Evolutionary conservation across 2,888 invertebrate species (phyloP).

Genomic region (Chromoteleia sp.): DNA sequence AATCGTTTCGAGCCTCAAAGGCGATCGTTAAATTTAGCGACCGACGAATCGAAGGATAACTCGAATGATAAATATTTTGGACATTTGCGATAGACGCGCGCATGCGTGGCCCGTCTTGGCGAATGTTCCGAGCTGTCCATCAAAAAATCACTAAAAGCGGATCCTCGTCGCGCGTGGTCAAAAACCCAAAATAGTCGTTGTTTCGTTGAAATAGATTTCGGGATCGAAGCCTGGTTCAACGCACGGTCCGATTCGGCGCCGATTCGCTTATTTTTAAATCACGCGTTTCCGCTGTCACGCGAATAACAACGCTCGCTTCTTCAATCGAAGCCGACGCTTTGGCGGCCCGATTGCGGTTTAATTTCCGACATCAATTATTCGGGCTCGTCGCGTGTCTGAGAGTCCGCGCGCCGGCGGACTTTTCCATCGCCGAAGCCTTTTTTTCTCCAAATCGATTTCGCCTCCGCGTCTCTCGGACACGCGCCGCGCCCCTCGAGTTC

Average conservation of each 20-base stretch:
- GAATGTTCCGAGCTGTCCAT: conserved; percentile 32
- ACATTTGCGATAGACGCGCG: conserved; percentile 14
- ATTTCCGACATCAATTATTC: conserved; percentile 35
- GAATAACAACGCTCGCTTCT: neutral
- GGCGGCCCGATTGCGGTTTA: neutral
- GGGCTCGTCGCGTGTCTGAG: conserved; percentile 5
- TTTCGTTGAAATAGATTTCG: conserved; percentile 14
- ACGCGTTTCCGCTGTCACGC: too few relatives aligned
- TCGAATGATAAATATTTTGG: conserved; percentile 29
- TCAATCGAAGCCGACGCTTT: neutral
- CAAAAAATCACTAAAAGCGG: conserved; percentile 49
- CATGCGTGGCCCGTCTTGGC: conserved; percentile 26
- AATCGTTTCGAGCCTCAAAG: conserved; percentile 19
- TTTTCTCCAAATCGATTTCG: too few relatives aligned
- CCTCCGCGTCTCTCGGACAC: too few relatives aligned
- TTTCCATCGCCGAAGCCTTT: conserved; percentile 34
- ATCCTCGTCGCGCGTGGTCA: neutral
- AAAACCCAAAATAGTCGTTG: conserved; percentile 43
- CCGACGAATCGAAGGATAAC: neutral
- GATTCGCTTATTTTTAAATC: neutral
- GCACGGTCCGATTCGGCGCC: neutral
- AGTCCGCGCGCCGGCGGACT: conserved; percentile 1
- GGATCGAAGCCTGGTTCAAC: neutral
- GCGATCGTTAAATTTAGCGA: conserved; percentile 36
- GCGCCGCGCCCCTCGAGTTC: too few relatives aligned